Conservation (phyloP, 2,888 invertebrate species). For the Diplolepis rosae region DNA sequence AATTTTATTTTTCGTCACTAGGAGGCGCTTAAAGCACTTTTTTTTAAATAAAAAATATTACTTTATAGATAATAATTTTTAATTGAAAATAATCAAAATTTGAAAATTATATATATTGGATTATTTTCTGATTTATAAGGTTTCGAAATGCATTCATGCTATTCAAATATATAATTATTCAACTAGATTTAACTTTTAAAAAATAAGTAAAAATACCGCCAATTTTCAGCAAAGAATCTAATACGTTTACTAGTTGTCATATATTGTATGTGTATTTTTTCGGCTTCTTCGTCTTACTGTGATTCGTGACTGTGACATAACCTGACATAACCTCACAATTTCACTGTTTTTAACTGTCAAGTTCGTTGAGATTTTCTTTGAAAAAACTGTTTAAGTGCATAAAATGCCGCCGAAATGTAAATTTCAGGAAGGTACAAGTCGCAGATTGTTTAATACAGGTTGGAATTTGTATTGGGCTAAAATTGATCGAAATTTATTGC, state of each 20-base stretch:
- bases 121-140: too few relatives aligned
- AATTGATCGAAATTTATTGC: not conserved
- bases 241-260: too few relatives aligned
- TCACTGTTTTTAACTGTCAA: not conserved
- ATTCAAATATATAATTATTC: not conserved
- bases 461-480: constrained; percentile 25
- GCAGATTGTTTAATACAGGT: constrained; percentile 31
- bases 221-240: not conserved
- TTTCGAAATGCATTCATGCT: too few relatives aligned
- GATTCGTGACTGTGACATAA: not conserved
- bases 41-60: too few relatives aligned
- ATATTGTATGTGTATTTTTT: too few relatives aligned
- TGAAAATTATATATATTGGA: too few relatives aligned
- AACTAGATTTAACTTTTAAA: not conserved
- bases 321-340: not conserved
- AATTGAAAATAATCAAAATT: too few relatives aligned
- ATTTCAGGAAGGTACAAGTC: constrained; percentile 81
- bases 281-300: too few relatives aligned
- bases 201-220: not conserved
- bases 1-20: not conserved
- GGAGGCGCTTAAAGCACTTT: too few relatives aligned
- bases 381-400: not conserved
- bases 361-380: not conserved
- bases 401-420: constrained; percentile 81
- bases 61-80: too few relatives aligned